A percentile compares a stretch with the other conserved stretches of the same genome.
phyloP scores from a whole-genome alignment of 2,888 invertebrate genomes.

The Aradus depressus region DNA sequence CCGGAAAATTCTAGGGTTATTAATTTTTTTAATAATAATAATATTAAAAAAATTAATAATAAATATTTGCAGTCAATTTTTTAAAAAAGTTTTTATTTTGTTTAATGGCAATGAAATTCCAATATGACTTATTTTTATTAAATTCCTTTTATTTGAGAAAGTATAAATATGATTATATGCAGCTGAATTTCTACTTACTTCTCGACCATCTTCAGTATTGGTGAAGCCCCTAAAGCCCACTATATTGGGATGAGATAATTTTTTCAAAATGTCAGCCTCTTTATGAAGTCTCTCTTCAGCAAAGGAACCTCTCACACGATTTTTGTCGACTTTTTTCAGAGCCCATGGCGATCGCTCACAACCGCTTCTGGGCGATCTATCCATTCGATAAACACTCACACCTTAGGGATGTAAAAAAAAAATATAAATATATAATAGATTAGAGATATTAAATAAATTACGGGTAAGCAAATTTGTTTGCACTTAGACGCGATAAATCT shows the following conservation, averaged over 20 bases:
- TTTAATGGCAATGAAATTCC: too few relatives aligned
- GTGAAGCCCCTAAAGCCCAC: conserved; percentile 58
- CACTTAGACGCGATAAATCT: too few relatives aligned
- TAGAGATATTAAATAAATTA: not conserved
- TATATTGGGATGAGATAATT: conserved; percentile 67
- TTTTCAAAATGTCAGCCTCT: conserved; percentile 60
- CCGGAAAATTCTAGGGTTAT: too few relatives aligned
- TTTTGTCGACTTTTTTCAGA: conserved; percentile 57
- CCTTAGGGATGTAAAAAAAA: conserved; percentile 40
- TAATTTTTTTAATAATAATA: too few relatives aligned
- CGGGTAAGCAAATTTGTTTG: not conserved
- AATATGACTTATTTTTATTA: too few relatives aligned
- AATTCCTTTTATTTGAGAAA: too few relatives aligned
- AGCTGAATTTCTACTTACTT: too few relatives aligned
- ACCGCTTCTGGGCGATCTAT: conserved; percentile 57
- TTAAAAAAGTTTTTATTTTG: not conserved
- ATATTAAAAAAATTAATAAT: conserved; percentile 3
- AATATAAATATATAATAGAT: not conserved
- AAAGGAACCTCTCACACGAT: conserved; percentile 38
- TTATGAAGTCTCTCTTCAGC: conserved; percentile 47
- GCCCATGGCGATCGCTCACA: conserved; percentile 74
- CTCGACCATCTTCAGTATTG: conserved; percentile 43
- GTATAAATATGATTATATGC: too few relatives aligned
- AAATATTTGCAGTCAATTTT: conserved; percentile 1
- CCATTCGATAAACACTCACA: conserved; percentile 62